These are phyloP conservation scores for Pegoplata infirma DNA, from an alignment of 2,888 invertebrate genomes.

Conservation along the genomic window DNA sequence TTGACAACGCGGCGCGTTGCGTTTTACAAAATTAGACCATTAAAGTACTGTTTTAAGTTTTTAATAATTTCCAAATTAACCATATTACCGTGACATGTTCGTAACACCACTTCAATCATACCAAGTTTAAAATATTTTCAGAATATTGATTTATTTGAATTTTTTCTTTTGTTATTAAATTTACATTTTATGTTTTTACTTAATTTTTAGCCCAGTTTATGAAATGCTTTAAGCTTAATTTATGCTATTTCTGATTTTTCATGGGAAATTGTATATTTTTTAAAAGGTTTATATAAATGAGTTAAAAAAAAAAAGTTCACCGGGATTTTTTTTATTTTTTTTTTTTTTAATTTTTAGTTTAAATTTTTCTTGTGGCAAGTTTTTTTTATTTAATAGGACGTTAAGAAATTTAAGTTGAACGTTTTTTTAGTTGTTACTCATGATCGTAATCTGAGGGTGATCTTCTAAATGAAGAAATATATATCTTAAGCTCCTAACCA, in stretches of 20 bases:
- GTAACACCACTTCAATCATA: no score
- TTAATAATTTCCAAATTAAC: no score
- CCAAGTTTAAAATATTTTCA: slow-evolving; percentile 55
- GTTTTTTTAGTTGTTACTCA: slow-evolving; percentile 47
- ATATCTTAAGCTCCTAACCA: slow-evolving; percentile 44
- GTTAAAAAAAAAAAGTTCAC: slow-evolving; percentile 49
- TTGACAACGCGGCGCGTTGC: no score
- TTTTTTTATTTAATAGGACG: slow-evolving; percentile 56
- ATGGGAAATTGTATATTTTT: slow-evolving; percentile 43
- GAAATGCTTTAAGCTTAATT: slow-evolving; percentile 64
- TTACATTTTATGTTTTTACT: slow-evolving; percentile 62
- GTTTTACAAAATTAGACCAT: no score
- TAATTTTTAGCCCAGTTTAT: slow-evolving; percentile 67
- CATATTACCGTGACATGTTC: not conserved
- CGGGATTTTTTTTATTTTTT: slow-evolving; percentile 42
- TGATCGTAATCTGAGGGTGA: slow-evolving; percentile 50
- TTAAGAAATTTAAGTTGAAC: slow-evolving; percentile 60
- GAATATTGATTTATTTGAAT: slow-evolving; percentile 60
- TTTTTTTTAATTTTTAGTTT: slow-evolving; percentile 36
- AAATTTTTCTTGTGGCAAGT: slow-evolving; percentile 57
- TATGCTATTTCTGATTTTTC: slow-evolving; percentile 62
- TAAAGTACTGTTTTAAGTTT: no score
- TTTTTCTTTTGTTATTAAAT: slow-evolving; percentile 55
- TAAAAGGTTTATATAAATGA: slow-evolving; percentile 53
- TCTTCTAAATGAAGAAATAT: slow-evolving; percentile 44